A percentile compares a stretch with the other conserved stretches of the same genome.
Conservation (phyloP, 2,113 vertebrate genomes). For the Stigmatopora argus region DNA sequence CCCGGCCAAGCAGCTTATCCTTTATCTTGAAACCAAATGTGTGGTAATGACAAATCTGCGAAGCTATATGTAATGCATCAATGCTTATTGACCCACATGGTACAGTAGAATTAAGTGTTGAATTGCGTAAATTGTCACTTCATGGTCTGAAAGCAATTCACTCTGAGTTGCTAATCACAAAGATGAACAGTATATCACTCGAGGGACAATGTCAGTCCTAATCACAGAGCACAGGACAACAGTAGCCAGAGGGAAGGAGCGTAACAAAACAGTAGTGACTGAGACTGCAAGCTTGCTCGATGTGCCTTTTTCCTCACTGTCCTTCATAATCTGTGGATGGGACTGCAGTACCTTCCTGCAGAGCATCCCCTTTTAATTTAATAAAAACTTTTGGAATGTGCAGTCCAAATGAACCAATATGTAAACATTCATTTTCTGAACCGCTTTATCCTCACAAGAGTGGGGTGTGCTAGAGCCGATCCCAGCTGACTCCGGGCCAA, state of each 20-base stretch:
- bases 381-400: not conserved
- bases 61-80: too few relatives aligned
- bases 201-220: conserved; percentile 16
- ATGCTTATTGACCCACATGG: too few relatives aligned
- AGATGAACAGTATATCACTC: conserved; percentile 4
- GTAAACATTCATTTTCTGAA: not conserved
- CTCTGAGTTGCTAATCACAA: conserved; percentile 1
- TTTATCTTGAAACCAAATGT: too few relatives aligned
- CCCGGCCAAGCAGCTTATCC: too few relatives aligned
- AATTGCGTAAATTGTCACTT: conserved; percentile 1
- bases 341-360: not conserved
- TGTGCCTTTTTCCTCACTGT: not conserved
- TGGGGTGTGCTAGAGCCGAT: too few relatives aligned
- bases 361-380: not conserved
- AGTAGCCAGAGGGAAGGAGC: conserved; percentile 14
- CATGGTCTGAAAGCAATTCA: not conserved
- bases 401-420: not conserved
- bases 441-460: too few relatives aligned
- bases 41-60: too few relatives aligned
- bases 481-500: too few relatives aligned
- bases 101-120: not conserved
- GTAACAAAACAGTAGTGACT: not conserved
- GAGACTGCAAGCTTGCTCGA: not conserved
- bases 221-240: conserved; percentile 18
- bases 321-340: not conserved